Conservation (phyloP, 2,797 vertebrate species). For the Halcyon badia region DNA sequence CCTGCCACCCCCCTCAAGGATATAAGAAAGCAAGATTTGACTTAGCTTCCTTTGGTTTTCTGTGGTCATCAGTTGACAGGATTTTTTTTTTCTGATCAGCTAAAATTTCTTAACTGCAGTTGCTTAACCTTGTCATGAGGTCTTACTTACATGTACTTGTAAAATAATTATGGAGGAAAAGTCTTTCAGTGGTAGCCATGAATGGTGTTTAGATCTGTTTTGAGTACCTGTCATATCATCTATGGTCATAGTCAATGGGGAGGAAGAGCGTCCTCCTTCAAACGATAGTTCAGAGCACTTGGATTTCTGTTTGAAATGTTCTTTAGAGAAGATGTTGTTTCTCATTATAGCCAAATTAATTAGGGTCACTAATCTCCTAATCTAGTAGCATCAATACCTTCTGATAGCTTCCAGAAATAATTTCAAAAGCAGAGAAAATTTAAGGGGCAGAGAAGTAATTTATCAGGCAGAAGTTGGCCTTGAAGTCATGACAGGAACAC, state of each 20-base stretch:
- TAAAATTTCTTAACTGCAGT: not conserved
- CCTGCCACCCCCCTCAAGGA: fast-evolving
- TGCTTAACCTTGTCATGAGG: not conserved
- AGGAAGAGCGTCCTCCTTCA: not conserved
- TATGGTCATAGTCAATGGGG: no score
- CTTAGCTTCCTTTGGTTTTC: not conserved
- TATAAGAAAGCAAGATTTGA: not conserved
- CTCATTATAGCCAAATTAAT: not conserved
- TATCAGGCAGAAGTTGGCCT: not conserved
- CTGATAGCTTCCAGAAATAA: not conserved
- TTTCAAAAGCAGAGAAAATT: not conserved
- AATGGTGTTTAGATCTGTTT: not conserved
- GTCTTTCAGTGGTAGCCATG: not conserved
- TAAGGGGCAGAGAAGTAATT: not conserved
- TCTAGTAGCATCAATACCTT: not conserved
- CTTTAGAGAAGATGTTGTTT: not conserved
- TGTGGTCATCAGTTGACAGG: not conserved
- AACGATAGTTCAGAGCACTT: not conserved
- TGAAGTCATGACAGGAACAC: not conserved
- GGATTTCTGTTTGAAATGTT: not conserved
- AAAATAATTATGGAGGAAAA: not conserved
- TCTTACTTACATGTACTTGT: not conserved
- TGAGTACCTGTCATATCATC: no score
- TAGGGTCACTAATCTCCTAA: not conserved
- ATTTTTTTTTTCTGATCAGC: not conserved